Evolutionary conservation across 1,140 invertebrate species (phyloP).

Genomic region (Hestina assimilis): DNA sequence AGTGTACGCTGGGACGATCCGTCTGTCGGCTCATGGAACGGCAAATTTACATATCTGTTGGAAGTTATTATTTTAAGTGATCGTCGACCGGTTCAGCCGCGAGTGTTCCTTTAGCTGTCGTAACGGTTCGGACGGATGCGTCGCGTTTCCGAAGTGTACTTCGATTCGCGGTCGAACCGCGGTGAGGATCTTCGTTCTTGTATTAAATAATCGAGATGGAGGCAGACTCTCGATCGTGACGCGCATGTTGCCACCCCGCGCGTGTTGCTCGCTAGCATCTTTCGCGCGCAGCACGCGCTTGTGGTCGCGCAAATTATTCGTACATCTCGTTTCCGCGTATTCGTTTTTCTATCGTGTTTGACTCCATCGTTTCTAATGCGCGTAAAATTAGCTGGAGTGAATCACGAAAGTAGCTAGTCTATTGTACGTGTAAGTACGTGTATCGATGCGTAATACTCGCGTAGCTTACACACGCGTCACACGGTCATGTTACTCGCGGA

Average conservation of each 20-base stretch:
- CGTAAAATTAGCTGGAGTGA: not conserved
- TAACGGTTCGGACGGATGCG: slow-evolving; percentile 11
- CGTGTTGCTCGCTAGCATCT: too few species aligned
- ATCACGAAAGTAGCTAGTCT: not conserved
- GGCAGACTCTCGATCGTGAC: slow-evolving; percentile 8
- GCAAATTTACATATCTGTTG: slow-evolving; percentile 26
- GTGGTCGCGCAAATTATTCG: not conserved
- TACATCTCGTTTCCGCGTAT: not conserved
- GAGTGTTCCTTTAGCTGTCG: slow-evolving; percentile 28
- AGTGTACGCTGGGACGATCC: not conserved
- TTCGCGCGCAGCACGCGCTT: too few species aligned
- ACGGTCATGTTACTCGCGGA: slow-evolving; percentile 7
- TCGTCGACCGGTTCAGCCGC: slow-evolving; percentile 21
- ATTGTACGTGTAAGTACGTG: not conserved
- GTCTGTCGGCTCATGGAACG: not conserved
- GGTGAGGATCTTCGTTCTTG: slow-evolving; percentile 12
- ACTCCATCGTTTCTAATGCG: not conserved
- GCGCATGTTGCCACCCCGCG: not conserved
- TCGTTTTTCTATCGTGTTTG: not conserved
- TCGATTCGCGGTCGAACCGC: slow-evolving; percentile 26
- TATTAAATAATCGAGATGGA: slow-evolving; percentile 10
- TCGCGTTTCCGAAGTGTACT: slow-evolving; percentile 19
- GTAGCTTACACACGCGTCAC: not conserved
- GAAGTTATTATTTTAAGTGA: slow-evolving; percentile 17
- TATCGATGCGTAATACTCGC: not conserved